Evolutionary conservation across 2,797 vertebrate genomes (phyloP).

Genomic region (Taenioides sp.): DNA sequence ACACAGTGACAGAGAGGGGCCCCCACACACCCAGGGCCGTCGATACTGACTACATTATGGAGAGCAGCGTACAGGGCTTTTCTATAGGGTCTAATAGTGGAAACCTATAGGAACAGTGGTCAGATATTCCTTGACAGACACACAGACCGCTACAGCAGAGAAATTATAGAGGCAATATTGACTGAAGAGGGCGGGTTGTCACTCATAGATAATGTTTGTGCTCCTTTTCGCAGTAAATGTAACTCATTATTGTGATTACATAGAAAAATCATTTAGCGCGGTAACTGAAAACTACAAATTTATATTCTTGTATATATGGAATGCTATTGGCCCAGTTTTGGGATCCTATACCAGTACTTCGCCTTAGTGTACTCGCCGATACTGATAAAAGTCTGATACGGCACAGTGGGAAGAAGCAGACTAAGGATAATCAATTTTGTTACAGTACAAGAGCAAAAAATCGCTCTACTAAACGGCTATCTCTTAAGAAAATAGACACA

Average conservation of each 20-base stretch:
- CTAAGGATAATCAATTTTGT: too few species aligned
- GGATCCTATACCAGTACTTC: too few species aligned
- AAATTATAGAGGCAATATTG: neutral
- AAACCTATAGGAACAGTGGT: constrained; percentile 1
- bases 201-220: neutral
- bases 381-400: too few species aligned
- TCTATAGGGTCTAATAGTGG: neutral
- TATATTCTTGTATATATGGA: too few species aligned
- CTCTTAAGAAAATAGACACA: too few species aligned
- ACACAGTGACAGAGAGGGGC: neutral
- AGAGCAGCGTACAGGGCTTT: constrained; percentile 24
- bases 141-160: neutral
- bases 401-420: too few species aligned
- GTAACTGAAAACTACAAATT: too few species aligned
- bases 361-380: too few species aligned
- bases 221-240: neutral
- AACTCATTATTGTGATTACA: neutral
- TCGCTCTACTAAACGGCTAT: too few species aligned
- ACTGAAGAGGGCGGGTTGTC: neutral
- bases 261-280: too few species aligned
- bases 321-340: too few species aligned
- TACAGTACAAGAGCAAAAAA: too few species aligned
- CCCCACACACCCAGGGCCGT: constrained; percentile 11
- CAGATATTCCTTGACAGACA: neutral
- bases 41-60: constrained; percentile 19